Evolutionary conservation across 2,888 invertebrate species (phyloP).

Genomic region (Cheilosia impressa): DNA sequence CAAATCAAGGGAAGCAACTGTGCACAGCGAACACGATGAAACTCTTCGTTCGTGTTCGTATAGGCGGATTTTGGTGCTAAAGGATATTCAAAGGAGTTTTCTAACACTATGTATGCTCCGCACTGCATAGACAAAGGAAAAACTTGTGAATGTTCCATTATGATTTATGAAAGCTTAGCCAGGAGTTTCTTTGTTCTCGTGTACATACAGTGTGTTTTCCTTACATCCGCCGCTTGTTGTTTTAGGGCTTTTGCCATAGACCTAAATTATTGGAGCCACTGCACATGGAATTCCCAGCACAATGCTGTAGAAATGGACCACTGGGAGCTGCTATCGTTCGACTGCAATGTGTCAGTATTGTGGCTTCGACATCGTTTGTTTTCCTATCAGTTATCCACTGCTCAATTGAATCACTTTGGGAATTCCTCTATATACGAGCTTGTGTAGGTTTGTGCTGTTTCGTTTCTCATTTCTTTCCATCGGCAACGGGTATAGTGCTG

Average conservation of each 20-base stretch:
- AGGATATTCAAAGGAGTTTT: constrained; percentile 16
- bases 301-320: constrained; percentile 67
- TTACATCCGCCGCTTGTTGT: constrained; percentile 43
- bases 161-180: constrained; percentile 64
- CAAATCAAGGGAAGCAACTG: constrained; percentile 7
- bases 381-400: constrained; percentile 61
- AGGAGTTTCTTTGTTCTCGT: constrained; percentile 61
- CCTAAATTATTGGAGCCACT: constrained; percentile 42
- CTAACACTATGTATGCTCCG: not conserved
- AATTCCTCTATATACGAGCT: constrained; percentile 22
- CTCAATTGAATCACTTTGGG: constrained; percentile 69
- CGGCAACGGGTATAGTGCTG: not conserved
- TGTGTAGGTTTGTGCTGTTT: constrained; percentile 8
- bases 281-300: constrained; percentile 56
- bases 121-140: constrained; percentile 26
- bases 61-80: not conserved
- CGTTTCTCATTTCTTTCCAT: constrained; percentile 3
- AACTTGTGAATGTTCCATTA: constrained; percentile 62
- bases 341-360: constrained; percentile 62
- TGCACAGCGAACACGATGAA: not conserved
- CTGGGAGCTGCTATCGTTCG: constrained; percentile 48
- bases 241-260: constrained; percentile 42
- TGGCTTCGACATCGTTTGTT: constrained; percentile 60
- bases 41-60: not conserved
- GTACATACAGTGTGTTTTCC: constrained; percentile 23